Base-by-base conservation (phyloP, 2,888 invertebrate genomes). In the Hypolimnas misippus region DNA sequence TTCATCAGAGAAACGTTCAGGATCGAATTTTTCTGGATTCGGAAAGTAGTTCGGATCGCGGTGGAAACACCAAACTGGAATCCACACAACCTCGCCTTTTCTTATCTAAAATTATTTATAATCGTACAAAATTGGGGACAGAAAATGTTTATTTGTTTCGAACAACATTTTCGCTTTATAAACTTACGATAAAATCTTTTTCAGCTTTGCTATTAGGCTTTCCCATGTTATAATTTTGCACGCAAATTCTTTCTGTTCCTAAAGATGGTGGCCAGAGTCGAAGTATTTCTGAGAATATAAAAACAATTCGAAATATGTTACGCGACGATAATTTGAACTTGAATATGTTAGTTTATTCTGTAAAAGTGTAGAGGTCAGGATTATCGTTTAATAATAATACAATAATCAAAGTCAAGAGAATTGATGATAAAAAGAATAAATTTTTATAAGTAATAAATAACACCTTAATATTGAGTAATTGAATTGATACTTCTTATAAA, bases 181-280 rank as follows among this genome's bases (percentile, higher is more conserved):
- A 59, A 77, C 85, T 81, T 75, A 87, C 87, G 56, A 83, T 80
- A 38, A 72, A 85, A 67, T 87, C 87, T 59, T 80, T 50, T 2
- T 69, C 73, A 1, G 81, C 70, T n/a, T 79, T 62, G 19, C 71
- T 67, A 38, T 84, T 83, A 0, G 85, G 77, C 65, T 75, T 86
- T 3, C 84, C 86, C 10, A 82, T 14, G 73, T 86, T 90, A 59
- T 92, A 94, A 17, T 90, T 86, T 70, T 92, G 93, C 0, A 79
- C 70, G 65, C 94, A 94, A 0, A 78, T 4, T 10, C 94, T 84
- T 65, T 93, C 93, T 0, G 84, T 72, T 0, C 75, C 69, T 0
- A 81, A 59, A 0, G 78, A 87, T 0, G 92, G 77, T 0, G 93
- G 77, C 93, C 93, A 94, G 10, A 81, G 72, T 19, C 93, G 76